Base-by-base conservation (phyloP, 2,888 invertebrate species). In the Tenthredo livida region DNA sequence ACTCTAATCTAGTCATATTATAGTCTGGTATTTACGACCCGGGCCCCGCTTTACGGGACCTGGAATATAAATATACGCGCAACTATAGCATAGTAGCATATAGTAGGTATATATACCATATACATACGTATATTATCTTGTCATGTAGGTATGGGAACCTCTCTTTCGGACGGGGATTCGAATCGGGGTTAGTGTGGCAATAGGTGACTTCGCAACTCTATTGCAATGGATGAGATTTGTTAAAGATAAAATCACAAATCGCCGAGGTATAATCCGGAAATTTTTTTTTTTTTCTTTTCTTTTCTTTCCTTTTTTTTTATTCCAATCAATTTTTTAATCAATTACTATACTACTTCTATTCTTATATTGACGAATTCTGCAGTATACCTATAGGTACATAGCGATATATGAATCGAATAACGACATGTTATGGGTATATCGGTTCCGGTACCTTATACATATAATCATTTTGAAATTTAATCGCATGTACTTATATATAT, bases 181-280 rank as follows among this genome's bases (percentile, higher is more conserved):
- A 80, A 80, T 80, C 61, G 58, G 40, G 80, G 80, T 80, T 80
- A 80, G 80, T 80, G 80, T 80, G 80, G 80, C 80, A 80, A 80
- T 80, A 58, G 80, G 58, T 80, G 58, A 80, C 58, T 80, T 80
- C 58, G 78, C 78, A 80, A 80, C 75, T 50, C 17, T 50, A 54
- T 50, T 77, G 77, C 47, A 54, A 77, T 33, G 54, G 77, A 54
- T 15, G 67, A 50, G 29, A 77, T 77, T 77, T 77, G 77, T 77
- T 73, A 25, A 40, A 43, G 72, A 73, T 43, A 73, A 67, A 67
- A 67, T 67, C 33, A 67, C 29, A 33, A 67, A 67, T 67, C 67
- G 33, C 29, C 67, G 33, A 33, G 29, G 33, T 67, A 67, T n/a
- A n/a, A n/a, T 25, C 25, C 54, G 54, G n/a, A 25, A 21, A 2